Evolutionary conservation across 2,888 invertebrate genomes (phyloP).

Genomic region (Anaspis maculata): DNA sequence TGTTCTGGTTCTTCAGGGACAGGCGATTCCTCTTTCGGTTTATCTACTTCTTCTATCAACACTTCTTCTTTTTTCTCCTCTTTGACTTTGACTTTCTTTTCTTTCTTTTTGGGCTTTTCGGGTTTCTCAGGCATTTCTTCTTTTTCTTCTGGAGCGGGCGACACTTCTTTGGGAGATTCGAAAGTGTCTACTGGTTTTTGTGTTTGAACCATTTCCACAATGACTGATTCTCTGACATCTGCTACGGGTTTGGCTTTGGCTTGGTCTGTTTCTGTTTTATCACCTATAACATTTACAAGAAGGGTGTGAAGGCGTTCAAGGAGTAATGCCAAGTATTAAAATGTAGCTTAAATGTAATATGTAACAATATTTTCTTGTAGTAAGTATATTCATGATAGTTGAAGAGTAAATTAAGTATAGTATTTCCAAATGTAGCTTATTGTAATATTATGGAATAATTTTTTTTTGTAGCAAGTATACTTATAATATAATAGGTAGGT

Average conservation of each 20-base stretch:
- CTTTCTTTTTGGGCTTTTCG: slow-evolving; percentile 19
- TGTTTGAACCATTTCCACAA: slow-evolving; percentile 27
- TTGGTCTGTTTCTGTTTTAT: slow-evolving; percentile 15
- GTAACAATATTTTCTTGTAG: background rate
- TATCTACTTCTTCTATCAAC: background rate
- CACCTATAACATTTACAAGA: slow-evolving; percentile 28
- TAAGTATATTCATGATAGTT: slow-evolving; percentile 2
- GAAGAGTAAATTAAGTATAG: slow-evolving; percentile 10
- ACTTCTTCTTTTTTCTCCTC: slow-evolving; percentile 10
- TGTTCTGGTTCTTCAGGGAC: background rate
- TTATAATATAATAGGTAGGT: slow-evolving; percentile 3
- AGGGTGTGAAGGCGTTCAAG: no score
- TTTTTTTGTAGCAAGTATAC: background rate
- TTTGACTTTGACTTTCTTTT: slow-evolving; percentile 31
- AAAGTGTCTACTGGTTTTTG: slow-evolving; percentile 24
- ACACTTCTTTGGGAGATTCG: slow-evolving; percentile 22
- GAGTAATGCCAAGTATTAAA: no score
- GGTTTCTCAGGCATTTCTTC: slow-evolving; percentile 25
- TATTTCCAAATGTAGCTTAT: no score
- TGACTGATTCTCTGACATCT: slow-evolving; percentile 27
- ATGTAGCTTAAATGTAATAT: no score
- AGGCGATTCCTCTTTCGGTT: slow-evolving; percentile 5
- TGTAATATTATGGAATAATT: background rate
- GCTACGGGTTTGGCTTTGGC: slow-evolving; percentile 23
- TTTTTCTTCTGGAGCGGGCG: slow-evolving; percentile 15